Evolutionary conservation across 2,888 invertebrate genomes (phyloP).

Genomic region (Acleris cristana): DNA sequence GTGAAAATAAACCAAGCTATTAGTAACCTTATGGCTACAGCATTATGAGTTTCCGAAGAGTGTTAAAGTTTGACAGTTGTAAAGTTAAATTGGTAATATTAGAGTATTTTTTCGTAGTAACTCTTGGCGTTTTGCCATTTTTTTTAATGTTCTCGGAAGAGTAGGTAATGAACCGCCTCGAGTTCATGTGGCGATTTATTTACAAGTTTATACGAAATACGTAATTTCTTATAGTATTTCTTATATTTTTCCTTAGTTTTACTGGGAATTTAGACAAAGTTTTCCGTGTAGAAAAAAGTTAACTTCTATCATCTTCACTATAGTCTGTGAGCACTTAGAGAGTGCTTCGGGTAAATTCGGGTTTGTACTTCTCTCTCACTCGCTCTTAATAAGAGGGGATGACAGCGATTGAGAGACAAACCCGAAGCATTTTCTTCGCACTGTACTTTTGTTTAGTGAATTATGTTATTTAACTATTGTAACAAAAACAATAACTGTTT

Average conservation of each 20-base stretch:
- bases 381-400: too few relatives aligned
- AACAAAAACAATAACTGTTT: too few relatives aligned
- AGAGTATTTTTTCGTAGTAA: slow-evolving; percentile 25
- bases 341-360: too few relatives aligned
- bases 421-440: too few relatives aligned
- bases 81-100: neutral
- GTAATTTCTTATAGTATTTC: too few relatives aligned
- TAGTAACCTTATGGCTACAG: neutral
- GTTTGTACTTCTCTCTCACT: too few relatives aligned
- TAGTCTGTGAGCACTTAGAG: too few relatives aligned
- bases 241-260: slow-evolving; percentile 17
- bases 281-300: neutral
- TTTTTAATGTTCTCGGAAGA: slow-evolving; percentile 29
- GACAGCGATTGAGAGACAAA: too few relatives aligned
- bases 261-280: neutral
- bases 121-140: slow-evolving; percentile 21
- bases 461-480: too few relatives aligned
- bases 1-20: neutral
- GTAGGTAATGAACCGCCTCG: slow-evolving; percentile 28
- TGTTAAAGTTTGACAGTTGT: neutral
- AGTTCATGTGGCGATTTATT: slow-evolving; percentile 16
- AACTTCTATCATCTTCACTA: neutral
- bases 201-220: slow-evolving; percentile 22
- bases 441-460: too few relatives aligned
- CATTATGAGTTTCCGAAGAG: neutral